These are phyloP conservation scores for Dromas ardeola DNA, from an alignment of 2,113 vertebrate species.

Conservation along the genomic window DNA sequence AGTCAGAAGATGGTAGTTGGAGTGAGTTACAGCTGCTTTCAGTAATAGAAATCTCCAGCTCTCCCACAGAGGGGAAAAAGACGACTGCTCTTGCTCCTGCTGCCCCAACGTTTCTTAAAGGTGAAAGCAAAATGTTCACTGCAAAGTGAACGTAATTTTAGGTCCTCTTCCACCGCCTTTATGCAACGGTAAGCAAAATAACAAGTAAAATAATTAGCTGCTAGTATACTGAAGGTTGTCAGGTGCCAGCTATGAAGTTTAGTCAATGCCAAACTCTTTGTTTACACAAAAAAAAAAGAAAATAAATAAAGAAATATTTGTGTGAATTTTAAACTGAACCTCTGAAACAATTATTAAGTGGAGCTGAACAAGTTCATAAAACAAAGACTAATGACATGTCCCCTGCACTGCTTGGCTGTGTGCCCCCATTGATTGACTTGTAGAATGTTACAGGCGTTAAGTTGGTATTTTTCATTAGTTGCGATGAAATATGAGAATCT, in stretches of 20 bases:
- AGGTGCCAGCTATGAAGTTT: background rate
- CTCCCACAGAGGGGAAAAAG: background rate
- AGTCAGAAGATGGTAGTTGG: background rate
- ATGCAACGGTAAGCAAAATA: background rate
- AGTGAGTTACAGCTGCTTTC: background rate
- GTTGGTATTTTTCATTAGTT: slow-evolving; percentile 56
- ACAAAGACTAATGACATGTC: slow-evolving; percentile 34
- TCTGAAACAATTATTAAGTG: slow-evolving; percentile 50
- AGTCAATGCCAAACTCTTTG: background rate
- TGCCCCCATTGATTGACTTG: slow-evolving; percentile 55
- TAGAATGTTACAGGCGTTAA: slow-evolving; percentile 27
- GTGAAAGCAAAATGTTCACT: background rate
- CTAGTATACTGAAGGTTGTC: background rate
- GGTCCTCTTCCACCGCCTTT: background rate
- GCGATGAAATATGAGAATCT: slow-evolving; percentile 6
- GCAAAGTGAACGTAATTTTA: background rate
- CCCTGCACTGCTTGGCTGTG: slow-evolving; percentile 32
- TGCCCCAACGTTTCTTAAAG: background rate
- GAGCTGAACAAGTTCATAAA: slow-evolving; percentile 47
- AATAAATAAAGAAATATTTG: slow-evolving; percentile 18
- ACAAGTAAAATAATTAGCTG: background rate
- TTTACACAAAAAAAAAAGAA: background rate
- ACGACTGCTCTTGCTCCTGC: background rate
- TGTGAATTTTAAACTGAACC: background rate
- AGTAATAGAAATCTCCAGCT: background rate